Percentiles rank a stretch among this genome's conserved stretches.
These are phyloP conservation scores for Andrena haemorrhoa DNA, from an alignment of 2,888 invertebrate genomes.

Conservation along the genomic window DNA sequence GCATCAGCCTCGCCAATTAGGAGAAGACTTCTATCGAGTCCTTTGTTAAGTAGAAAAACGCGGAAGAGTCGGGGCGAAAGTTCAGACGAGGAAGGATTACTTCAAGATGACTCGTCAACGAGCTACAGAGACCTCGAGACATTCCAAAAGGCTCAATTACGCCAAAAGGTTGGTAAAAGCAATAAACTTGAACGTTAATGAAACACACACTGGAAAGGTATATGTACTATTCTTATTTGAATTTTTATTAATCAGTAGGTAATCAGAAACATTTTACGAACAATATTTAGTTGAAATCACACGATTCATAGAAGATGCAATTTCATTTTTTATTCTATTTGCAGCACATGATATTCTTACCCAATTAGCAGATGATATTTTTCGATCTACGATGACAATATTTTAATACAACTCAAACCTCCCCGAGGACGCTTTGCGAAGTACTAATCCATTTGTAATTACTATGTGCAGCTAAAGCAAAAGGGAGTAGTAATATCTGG, in stretches of 20 bases:
- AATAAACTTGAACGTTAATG: background rate
- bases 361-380: no score
- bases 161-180: constrained; percentile 91
- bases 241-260: background rate
- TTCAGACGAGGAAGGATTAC: constrained; percentile 91
- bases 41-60: constrained; percentile 91
- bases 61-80: constrained; percentile 93
- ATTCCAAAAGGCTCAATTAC: constrained; percentile 95
- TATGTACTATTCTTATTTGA: background rate
- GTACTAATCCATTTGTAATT: background rate
- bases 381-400: no score
- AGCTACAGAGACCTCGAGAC: constrained; percentile 95
- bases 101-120: constrained; percentile 86
- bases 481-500: constrained; percentile 74
- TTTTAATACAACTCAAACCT: no score
- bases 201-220: background rate
- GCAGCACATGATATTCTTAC: no score
- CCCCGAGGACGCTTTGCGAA: background rate
- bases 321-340: no score
- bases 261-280: background rate
- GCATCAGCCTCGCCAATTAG: constrained; percentile 93
- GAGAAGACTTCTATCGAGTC: constrained; percentile 92
- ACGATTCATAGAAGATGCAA: background rate
- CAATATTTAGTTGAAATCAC: background rate
- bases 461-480: constrained; percentile 88